A percentile compares a stretch with the other conserved stretches of the same genome.
Conservation (phyloP, 2,888 invertebrate species). For the Heliconius aoede region DNA sequence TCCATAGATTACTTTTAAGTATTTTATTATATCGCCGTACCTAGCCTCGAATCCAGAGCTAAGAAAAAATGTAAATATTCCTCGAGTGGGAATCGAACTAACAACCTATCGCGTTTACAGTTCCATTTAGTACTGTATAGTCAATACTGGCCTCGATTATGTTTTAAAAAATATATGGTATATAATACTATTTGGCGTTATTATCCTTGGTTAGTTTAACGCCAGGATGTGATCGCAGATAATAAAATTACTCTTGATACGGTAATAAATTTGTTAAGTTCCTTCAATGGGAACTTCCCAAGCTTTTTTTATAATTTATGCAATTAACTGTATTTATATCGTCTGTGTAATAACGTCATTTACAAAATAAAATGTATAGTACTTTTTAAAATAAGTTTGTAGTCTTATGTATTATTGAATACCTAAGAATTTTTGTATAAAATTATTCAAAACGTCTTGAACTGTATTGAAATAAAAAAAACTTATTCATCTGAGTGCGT, state of each 20-base stretch:
- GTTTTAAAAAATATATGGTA: too few species aligned
- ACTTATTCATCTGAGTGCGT: neutral
- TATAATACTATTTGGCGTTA: neutral
- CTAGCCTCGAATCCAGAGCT: too few species aligned
- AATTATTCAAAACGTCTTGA: neutral
- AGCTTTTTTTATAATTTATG: slow-evolving; percentile 6
- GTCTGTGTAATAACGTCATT: neutral
- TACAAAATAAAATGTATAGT: neutral
- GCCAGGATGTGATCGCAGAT: slow-evolving; percentile 14
- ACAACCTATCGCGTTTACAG: too few species aligned
- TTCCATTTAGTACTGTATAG: too few species aligned
- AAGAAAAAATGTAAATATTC: too few species aligned
- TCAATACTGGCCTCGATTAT: too few species aligned
- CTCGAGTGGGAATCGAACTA: too few species aligned
- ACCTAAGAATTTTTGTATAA: neutral
- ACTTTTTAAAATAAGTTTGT: neutral
- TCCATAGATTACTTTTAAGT: too few species aligned
- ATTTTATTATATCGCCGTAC: too few species aligned
- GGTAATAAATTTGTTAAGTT: slow-evolving; percentile 14
- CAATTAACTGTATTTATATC: slow-evolving; percentile 4
- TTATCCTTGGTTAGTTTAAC: slow-evolving; percentile 6
- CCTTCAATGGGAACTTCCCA: slow-evolving; percentile 20
- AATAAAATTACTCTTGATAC: slow-evolving; percentile 14
- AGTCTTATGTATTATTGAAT: neutral
- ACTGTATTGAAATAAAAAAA: neutral